Evolutionary conservation across 2,113 vertebrate genomes (phyloP), one percentile per base, ranked within the genome.

Genomic region (Corythornis vintsioides): DNA sequence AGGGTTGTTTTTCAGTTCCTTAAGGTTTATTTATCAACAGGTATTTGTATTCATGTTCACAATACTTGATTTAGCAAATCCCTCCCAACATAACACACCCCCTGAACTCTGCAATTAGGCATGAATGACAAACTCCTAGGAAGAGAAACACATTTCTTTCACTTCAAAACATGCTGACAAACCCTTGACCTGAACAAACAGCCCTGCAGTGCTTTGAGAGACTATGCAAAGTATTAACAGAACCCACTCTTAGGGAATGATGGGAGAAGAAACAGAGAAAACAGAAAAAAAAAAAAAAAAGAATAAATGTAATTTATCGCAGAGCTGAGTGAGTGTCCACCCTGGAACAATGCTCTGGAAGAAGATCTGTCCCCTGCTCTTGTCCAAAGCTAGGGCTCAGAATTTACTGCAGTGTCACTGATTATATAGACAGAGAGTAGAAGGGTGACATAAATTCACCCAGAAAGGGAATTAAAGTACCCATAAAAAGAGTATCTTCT

Each of bases 361-460:
- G 83, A 71, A 77, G 80, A 71, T 33, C 21, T 56, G 26, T 50
- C 64, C 72, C 88, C 65, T 0, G 0, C 56, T 60, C 1, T 40
- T 40, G 53, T 91, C 70, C 55, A 90, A 78, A 94, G 69, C 22
- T 65, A 88, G 56, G 18, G 40, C 40, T 66, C 71, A 78, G 75
- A 90, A 78, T 38, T 77, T 38, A 71, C 71, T 31, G 43, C 53
- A 72, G 13, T 20, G 38, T 55, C 52, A 21, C 67, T 90, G 69
- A 52, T 88, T 69, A 61, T 3, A 60, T 0, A 75, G 33, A 74
- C 35, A 84, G 73, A 88, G 86, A 47, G 52, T 74, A 80, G 90
- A 81, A 88, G 40, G 11, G 50, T 45, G 66, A 89, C 55, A 91
- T 83, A 92, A 96, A 95, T 93, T 69, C 88, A 83, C 43, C 50